These are phyloP conservation scores for Ormyrus rosae DNA, from an alignment of 2,888 invertebrate genomes.

Conservation along the genomic window DNA sequence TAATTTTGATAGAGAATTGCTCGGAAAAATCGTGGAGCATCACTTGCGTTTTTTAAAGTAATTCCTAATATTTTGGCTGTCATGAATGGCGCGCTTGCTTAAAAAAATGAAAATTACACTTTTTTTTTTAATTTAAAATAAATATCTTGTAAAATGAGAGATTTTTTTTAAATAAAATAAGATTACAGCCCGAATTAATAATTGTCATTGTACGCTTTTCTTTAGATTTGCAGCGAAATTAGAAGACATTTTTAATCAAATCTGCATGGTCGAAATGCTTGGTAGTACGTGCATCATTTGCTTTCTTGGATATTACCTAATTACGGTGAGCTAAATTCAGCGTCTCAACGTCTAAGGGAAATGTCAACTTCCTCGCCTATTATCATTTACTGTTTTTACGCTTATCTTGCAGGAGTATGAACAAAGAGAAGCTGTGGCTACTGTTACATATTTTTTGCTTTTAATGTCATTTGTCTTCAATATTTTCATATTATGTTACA, in stretches of 20 bases:
- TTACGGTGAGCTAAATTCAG: slow-evolving; percentile 53
- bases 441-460: slow-evolving; percentile 2
- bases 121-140: too few relatives aligned
- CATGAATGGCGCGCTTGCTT: too few relatives aligned
- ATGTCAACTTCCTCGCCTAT: too few relatives aligned
- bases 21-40: slow-evolving; percentile 25
- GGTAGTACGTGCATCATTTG: slow-evolving; percentile 60
- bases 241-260: slow-evolving; percentile 53
- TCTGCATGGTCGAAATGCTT: slow-evolving; percentile 60
- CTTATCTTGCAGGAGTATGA: slow-evolving; percentile 25
- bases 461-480: slow-evolving; percentile 37
- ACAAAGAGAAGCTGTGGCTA: slow-evolving; percentile 2
- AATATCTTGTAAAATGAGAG: too few relatives aligned
- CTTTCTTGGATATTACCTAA: slow-evolving; percentile 60
- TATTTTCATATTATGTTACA: slow-evolving; percentile 51
- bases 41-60: slow-evolving; percentile 41
- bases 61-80: not conserved
- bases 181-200: too few relatives aligned
- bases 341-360: too few relatives aligned
- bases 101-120: too few relatives aligned
- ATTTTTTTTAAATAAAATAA: too few relatives aligned
- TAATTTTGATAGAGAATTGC: slow-evolving; percentile 4
- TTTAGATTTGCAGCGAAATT: slow-evolving; percentile 35
- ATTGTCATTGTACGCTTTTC: too few relatives aligned
- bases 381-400: not conserved